Conservation (phyloP, 2,888 invertebrate species). For the Cosmia pyralina region DNA sequence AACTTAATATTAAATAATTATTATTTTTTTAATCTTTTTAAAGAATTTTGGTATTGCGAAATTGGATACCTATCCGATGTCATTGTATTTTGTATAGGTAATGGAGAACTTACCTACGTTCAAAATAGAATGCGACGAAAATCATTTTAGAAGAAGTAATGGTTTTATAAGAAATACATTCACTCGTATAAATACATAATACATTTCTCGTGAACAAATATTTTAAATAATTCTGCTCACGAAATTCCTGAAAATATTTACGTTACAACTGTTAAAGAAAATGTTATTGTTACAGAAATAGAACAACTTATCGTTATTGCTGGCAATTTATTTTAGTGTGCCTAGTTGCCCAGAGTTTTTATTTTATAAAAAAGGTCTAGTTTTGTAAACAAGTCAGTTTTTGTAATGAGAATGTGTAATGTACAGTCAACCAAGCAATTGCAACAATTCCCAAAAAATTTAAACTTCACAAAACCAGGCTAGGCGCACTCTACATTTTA, state of each 20-base stretch:
- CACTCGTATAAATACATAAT: too few relatives aligned
- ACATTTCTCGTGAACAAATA: constrained; percentile 2
- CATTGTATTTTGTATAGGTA: too few relatives aligned
- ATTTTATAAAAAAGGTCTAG: constrained; percentile 3
- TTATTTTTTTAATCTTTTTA: too few relatives aligned
- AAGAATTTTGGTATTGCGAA: too few relatives aligned
- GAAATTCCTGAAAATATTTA: constrained; percentile 32
- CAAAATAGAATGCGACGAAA: too few relatives aligned
- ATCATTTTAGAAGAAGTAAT: too few relatives aligned
- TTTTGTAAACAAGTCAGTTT: constrained; percentile 35
- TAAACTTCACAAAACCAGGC: too few relatives aligned
- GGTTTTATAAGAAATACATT: background rate
- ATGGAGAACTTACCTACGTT: too few relatives aligned
- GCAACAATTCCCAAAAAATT: background rate
- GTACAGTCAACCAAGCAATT: background rate
- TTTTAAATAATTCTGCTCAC: background rate
- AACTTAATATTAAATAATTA: too few relatives aligned
- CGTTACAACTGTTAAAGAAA: constrained; percentile 18
- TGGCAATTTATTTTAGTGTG: constrained; percentile 20
- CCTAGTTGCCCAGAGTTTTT: background rate
- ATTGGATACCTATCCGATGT: too few relatives aligned
- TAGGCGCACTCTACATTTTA: too few relatives aligned
- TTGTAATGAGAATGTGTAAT: constrained; percentile 21
- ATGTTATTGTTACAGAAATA: constrained; percentile 34
- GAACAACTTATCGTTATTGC: constrained; percentile 4